A percentile compares a stretch with the other conserved stretches of the same genome.
Evolutionary conservation across 53 echinoderm and acorn worm species (phyloP).

Genomic region (Arbacia lixula): DNA sequence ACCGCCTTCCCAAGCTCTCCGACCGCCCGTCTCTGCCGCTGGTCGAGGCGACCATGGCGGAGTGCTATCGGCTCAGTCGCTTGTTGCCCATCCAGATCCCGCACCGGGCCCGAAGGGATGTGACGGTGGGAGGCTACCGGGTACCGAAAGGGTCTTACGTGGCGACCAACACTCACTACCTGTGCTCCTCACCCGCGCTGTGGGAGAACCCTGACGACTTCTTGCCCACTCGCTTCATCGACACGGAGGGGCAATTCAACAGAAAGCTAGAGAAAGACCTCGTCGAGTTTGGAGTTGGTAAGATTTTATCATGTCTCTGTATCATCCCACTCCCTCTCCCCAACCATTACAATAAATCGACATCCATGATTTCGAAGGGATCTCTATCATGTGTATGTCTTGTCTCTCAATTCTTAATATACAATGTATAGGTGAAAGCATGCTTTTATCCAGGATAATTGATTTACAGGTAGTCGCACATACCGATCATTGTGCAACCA

Average conservation of each 20-base stretch:
- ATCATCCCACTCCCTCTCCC: no score
- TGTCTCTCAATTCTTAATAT: no score
- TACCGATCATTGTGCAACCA: no score
- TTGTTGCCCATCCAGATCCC: slow-evolving; percentile 25
- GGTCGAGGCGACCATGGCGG: slow-evolving; percentile 33
- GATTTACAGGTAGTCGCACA: no score
- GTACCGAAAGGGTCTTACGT: slow-evolving; percentile 19
- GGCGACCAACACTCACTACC: slow-evolving; percentile 34
- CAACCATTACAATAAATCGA: no score
- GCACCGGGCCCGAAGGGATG: slow-evolving; percentile 23
- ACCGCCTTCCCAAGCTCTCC: slow-evolving; percentile 4
- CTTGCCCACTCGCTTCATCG: slow-evolving; percentile 9
- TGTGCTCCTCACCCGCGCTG: slow-evolving; percentile 14
- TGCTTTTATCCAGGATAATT: no score
- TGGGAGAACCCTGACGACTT: slow-evolving; percentile 26
- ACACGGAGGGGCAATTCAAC: slow-evolving; percentile 4
- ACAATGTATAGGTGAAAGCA: no score
- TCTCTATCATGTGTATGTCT: no score
- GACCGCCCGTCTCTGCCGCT: neutral
- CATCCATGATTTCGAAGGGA: no score
- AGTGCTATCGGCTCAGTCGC: slow-evolving; percentile 34
- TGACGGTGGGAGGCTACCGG: slow-evolving; percentile 10
- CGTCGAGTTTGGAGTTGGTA: slow-evolving; percentile 33
- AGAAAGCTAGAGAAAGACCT: slow-evolving; percentile 4
- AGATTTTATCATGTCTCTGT: no score